Conservation (phyloP, 2,888 invertebrate genomes). For the Torymus texanus region DNA sequence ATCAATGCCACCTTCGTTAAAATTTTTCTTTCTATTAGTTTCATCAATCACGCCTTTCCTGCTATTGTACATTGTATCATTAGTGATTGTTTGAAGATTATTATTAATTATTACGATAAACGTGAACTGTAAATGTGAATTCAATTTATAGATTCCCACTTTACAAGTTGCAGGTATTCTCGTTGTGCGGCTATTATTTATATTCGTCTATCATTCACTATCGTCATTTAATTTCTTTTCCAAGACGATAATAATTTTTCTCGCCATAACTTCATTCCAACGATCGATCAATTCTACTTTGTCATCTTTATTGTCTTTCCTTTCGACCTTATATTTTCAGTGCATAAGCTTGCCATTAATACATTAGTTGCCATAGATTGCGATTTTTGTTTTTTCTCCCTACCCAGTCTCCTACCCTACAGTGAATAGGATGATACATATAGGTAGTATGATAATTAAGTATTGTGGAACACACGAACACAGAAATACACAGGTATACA, state of each 20-base stretch:
- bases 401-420: conserved; percentile 25
- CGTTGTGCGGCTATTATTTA: conserved; percentile 48
- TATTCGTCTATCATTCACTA: conserved; percentile 36
- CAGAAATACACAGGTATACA: conserved; percentile 33
- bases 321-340: conserved; percentile 55
- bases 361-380: conserved; percentile 71
- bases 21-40: conserved; percentile 36
- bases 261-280: conserved; percentile 60
- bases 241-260: conserved; percentile 40
- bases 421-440: conserved; percentile 56
- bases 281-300: conserved; percentile 30
- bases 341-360: conserved; percentile 72
- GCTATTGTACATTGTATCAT: conserved; percentile 46
- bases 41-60: conserved; percentile 3
- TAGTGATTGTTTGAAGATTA: conserved; percentile 51
- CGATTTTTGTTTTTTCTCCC: conserved; percentile 60
- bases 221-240: conserved; percentile 47
- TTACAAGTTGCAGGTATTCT: conserved; percentile 46
- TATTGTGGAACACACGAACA: conserved; percentile 58
- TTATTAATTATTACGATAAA: conserved; percentile 39
- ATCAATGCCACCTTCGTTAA: conserved; percentile 39
- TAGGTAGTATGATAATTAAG: conserved; percentile 59
- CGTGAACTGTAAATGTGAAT: conserved; percentile 50
- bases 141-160: conserved; percentile 47
- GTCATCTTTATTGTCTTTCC: conserved; percentile 24